These are phyloP conservation scores for Oreocharis arfaki DNA, from an alignment of 2,113 vertebrate species.

Conservation along the genomic window DNA sequence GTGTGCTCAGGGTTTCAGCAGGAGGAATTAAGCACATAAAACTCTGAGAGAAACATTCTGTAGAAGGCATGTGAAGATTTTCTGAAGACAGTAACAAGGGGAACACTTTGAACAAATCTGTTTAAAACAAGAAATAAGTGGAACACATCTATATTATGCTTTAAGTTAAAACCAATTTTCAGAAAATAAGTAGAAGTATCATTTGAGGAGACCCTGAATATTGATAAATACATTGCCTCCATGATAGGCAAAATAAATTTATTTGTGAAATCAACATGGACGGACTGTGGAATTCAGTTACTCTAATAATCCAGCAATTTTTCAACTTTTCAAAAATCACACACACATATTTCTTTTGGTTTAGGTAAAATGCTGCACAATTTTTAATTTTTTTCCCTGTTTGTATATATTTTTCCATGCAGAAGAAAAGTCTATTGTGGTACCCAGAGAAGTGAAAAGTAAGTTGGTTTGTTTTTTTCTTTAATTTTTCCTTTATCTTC, in stretches of 20 bases:
- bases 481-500: not conserved
- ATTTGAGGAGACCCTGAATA: not conserved
- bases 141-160: not conserved
- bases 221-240: not conserved
- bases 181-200: not conserved
- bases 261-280: not conserved
- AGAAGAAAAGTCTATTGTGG: slow-evolving; percentile 52
- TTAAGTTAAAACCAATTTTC: not conserved
- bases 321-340: not conserved
- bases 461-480: slow-evolving; percentile 25
- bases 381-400: slow-evolving; percentile 11
- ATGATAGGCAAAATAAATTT: not conserved
- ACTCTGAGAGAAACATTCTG: not conserved
- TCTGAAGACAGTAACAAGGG: not conserved
- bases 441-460: slow-evolving; percentile 44
- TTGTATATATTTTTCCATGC: slow-evolving; percentile 15
- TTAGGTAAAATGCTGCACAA: not conserved
- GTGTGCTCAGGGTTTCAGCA: not conserved
- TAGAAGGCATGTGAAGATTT: not conserved
- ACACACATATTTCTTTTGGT: not conserved
- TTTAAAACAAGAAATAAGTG: not conserved
- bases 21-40: not conserved
- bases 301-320: not conserved
- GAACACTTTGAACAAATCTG: not conserved
- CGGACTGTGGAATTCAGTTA: not conserved